A percentile compares a stretch with the other conserved stretches of the same genome.
These are phyloP conservation scores for Heterodera carotae DNA, from an alignment of 1,140 invertebrate species.

Conservation along the genomic window DNA sequence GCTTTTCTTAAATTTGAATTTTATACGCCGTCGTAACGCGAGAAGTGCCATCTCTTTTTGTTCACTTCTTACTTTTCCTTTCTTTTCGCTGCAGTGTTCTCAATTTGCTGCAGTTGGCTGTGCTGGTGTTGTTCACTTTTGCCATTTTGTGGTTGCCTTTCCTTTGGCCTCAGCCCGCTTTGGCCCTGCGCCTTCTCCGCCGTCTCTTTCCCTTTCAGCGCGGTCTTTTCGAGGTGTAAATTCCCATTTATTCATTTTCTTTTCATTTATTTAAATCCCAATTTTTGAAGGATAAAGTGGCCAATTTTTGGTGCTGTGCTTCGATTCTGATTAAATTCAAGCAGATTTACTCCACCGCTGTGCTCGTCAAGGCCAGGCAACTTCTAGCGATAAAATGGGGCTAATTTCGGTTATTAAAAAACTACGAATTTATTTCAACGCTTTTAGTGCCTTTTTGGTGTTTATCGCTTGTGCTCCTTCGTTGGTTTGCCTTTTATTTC, in stretches of 20 bases:
- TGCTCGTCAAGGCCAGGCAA: conserved; percentile 18
- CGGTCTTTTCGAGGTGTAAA: conserved; percentile 83
- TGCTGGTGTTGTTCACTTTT: conserved; percentile 77
- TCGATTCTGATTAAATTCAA: conserved; percentile 85
- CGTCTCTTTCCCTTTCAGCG: conserved; percentile 87
- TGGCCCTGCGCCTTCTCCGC: conserved; percentile 73
- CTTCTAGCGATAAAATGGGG: too few species aligned
- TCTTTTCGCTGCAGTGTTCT: conserved; percentile 30
- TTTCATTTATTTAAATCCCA: neutral
- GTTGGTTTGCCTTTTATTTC: conserved; percentile 48
- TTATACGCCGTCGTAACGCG: too few species aligned
- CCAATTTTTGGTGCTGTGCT: conserved; percentile 91
- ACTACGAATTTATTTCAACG: neutral
- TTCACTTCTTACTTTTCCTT: conserved; percentile 13
- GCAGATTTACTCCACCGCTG: conserved; percentile 65
- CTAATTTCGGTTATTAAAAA: too few species aligned
- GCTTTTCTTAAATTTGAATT: too few species aligned
- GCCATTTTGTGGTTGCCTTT: conserved; percentile 84
- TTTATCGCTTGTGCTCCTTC: conserved; percentile 70
- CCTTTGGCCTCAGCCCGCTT: conserved; percentile 64
- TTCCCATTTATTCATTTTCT: too few species aligned
- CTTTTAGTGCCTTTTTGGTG: conserved; percentile 75
- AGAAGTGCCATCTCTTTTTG: neutral
- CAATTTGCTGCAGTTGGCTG: conserved; percentile 67
- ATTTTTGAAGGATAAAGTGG: conserved; percentile 82